Conservation (phyloP, 30 jellyfish, hydroid and myxozoan genomes). For the Hydractinia symbiolongicarpus region DNA sequence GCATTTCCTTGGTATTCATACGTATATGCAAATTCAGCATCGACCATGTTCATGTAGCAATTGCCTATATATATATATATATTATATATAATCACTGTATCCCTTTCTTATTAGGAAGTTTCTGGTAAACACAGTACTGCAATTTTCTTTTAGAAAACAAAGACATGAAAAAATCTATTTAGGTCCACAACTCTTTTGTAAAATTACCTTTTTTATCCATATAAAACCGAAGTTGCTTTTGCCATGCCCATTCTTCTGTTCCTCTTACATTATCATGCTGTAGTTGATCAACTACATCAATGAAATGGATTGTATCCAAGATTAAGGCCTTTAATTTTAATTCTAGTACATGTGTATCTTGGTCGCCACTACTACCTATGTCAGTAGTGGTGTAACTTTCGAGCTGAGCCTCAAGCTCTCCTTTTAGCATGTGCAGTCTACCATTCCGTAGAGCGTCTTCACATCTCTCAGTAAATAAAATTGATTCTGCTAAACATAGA, state of each 20-base stretch:
- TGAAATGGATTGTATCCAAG: constrained; percentile 83
- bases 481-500: constrained; percentile 78
- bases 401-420: constrained; percentile 76
- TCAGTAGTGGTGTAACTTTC: constrained; percentile 78
- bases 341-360: constrained; percentile 62
- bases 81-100: not conserved
- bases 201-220: constrained; percentile 65
- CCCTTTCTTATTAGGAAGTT: not conserved
- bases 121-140: no score
- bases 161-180: not conserved
- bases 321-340: constrained; percentile 85
- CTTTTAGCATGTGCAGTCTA: constrained; percentile 43
- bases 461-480: constrained; percentile 82
- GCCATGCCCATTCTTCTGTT: constrained; percentile 91
- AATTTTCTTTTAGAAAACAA: no score
- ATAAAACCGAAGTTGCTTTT: constrained; percentile 85
- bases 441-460: constrained; percentile 75
- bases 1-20: constrained; percentile 99
- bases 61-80: constrained; percentile 34
- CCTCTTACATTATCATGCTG: constrained; percentile 34
- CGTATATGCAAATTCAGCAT: constrained; percentile 93
- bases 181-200: not conserved
- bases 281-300: constrained; percentile 88
- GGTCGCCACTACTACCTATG: constrained; percentile 45
- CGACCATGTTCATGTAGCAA: constrained; percentile 95